Percentiles rank a stretch among this genome's conserved stretches.
phyloP scores from a whole-genome alignment of 2,797 vertebrate genomes.

The Chelon auratus region DNA sequence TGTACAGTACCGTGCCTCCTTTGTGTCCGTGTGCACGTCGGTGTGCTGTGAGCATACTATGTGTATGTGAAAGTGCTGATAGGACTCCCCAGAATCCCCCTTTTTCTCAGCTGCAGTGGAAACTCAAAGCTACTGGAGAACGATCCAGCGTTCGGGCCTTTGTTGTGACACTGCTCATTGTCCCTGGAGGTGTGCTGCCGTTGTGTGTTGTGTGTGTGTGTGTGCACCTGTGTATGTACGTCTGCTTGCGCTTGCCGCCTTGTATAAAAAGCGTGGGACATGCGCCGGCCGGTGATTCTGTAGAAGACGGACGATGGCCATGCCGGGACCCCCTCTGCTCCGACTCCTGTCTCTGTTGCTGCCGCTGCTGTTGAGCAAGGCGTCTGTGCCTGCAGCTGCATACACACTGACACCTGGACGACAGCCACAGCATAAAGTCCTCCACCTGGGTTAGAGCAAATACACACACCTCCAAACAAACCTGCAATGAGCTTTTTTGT shows the following conservation, averaged over 20 bases:
- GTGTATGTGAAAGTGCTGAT: slow-evolving; percentile 81
- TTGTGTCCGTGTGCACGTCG: slow-evolving; percentile 50
- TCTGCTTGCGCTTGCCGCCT: slow-evolving; percentile 36
- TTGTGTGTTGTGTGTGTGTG: slow-evolving; percentile 43
- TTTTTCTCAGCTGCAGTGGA: slow-evolving; percentile 71
- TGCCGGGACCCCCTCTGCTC: slow-evolving; percentile 66
- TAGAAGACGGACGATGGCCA: slow-evolving; percentile 77
- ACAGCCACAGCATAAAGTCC: slow-evolving; percentile 81
- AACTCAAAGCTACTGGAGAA: slow-evolving; percentile 78
- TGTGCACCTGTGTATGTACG: slow-evolving; percentile 50
- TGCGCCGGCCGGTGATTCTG: slow-evolving; percentile 66
- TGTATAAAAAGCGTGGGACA: slow-evolving; percentile 69
- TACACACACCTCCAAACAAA: neutral
- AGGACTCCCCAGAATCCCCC: slow-evolving; percentile 63
- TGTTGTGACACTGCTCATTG: slow-evolving; percentile 80
- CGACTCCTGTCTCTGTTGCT: slow-evolving; percentile 67
- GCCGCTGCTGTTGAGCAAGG: slow-evolving; percentile 76
- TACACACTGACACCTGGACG: slow-evolving; percentile 69
- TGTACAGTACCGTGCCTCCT: slow-evolving; percentile 29
- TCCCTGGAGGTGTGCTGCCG: slow-evolving; percentile 47
- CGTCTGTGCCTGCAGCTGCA: slow-evolving; percentile 69
- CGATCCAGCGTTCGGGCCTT: slow-evolving; percentile 77
- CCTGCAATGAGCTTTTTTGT: neutral
- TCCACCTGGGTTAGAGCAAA: slow-evolving; percentile 78
- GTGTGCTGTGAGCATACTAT: slow-evolving; percentile 51